Evolutionary conservation across 2,888 invertebrate species (phyloP).

Genomic region (Hydropsyche betteni): DNA sequence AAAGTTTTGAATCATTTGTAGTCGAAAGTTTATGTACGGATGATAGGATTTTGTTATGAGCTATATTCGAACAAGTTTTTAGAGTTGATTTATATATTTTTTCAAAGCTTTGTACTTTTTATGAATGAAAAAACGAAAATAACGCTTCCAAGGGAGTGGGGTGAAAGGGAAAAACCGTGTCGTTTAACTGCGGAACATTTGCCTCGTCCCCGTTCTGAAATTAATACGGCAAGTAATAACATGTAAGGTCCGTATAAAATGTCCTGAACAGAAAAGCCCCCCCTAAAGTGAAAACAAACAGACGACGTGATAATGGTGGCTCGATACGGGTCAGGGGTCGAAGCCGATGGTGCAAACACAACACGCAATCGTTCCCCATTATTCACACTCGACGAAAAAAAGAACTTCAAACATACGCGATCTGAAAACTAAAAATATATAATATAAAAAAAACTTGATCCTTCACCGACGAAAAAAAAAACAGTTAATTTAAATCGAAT

Average conservation of each 20-base stretch:
- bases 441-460: too few relatives aligned
- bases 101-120: too few relatives aligned
- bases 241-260: slow-evolving; percentile 30
- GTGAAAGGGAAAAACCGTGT: neutral
- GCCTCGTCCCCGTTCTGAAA: neutral
- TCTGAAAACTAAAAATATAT: too few relatives aligned
- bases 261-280: slow-evolving; percentile 14
- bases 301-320: slow-evolving; percentile 31
- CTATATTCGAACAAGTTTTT: too few relatives aligned
- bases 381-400: slow-evolving; percentile 22
- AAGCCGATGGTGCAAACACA: slow-evolving; percentile 29
- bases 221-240: slow-evolving; percentile 33
- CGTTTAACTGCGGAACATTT: neutral
- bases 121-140: too few relatives aligned
- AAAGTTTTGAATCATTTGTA: slow-evolving; percentile 3
- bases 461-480: too few relatives aligned
- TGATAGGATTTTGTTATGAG: neutral
- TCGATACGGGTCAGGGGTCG: slow-evolving; percentile 32
- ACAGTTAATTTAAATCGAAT: too few relatives aligned
- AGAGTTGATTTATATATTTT: too few relatives aligned
- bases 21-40: neutral
- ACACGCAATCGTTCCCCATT: slow-evolving; percentile 22
- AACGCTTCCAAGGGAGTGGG: too few relatives aligned
- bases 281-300: slow-evolving; percentile 31
- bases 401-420: neutral